Base-by-base conservation (phyloP, 2,888 invertebrate genomes). In the Pomacea canaliculata region DNA sequence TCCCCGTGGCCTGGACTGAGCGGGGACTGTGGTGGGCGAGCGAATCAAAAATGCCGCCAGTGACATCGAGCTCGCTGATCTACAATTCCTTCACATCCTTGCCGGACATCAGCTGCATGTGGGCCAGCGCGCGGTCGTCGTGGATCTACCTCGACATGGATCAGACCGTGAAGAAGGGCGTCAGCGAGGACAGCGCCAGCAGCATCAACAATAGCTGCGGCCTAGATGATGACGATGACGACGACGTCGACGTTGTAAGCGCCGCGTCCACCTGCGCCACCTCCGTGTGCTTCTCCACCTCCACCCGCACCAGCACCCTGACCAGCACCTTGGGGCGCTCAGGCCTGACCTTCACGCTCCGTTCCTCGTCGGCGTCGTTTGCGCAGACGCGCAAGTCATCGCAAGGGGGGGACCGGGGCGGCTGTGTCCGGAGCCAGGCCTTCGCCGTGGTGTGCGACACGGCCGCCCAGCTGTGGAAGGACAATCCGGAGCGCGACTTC, bases 401-500 rank as follows among this genome's bases (percentile, higher is more conserved):
- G 70, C 56, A 59, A 51, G 59, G n/a, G 49, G 37, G 10, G 67
- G 37, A 5, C n/a, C 56, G 46, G 9, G 27, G 49, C 46, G 56
- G 62, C 56, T 59, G 13, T 7, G n/a, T 51, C 67, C 37, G 49
- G 56, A 49, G 51, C 69, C 51, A 13, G 51, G 46, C 65, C 37
- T 68, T 76, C 70, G 18, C 46, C 76, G 0, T 76, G 73, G 78
- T 82, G 65, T 77, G 71, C 56, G 80, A 76, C 71, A 71, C 76
- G 19, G 73, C 78, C 46, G 66, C 69, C 12, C 85, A 84, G 49
- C 78, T 88, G 73, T 88, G 88, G 88, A 85, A 85, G 70, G 88
- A 87, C 49, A 87, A 88, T 70, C 87, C 87, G 8, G 87, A 88
- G 74, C 83, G 85, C 48, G 88, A 88, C 73, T 79, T 83, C 27